These are phyloP conservation scores for Meghimatium bilineatum DNA, from an alignment of 2,888 invertebrate species.

Conservation along the genomic window DNA sequence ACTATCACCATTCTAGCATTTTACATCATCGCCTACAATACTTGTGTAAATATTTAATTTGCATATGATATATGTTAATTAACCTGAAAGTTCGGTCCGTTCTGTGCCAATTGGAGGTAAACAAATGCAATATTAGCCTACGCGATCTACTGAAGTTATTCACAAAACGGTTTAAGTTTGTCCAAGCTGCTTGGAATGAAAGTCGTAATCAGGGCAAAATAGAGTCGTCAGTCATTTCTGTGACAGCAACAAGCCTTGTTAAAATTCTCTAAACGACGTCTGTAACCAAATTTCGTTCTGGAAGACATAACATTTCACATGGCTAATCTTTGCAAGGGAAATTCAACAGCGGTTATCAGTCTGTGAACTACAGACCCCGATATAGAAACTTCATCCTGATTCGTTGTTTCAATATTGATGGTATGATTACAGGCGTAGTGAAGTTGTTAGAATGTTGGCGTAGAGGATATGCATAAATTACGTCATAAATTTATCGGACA, in stretches of 20 bases:
- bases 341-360: background rate
- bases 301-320: background rate
- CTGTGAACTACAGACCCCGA: background rate
- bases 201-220: background rate
- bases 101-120: background rate
- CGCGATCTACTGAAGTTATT: background rate
- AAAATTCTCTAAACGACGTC: conserved; percentile 18
- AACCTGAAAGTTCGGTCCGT: background rate
- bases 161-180: background rate
- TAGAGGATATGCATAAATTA: no score
- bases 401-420: no score
- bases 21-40: no score
- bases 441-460: no score
- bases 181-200: background rate
- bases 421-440: no score
- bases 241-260: conserved; percentile 1
- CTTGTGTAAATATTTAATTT: background rate
- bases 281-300: background rate
- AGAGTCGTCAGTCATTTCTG: background rate
- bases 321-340: conserved; percentile 18
- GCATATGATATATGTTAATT: background rate
- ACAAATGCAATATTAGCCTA: background rate
- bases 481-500: no score
- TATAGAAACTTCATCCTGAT: no score
- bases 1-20: no score